Percentiles rank a stretch among this genome's conserved stretches.
phyloP scores from a whole-genome alignment of 1,140 invertebrate species.

The Drosophila leontia region DNA sequence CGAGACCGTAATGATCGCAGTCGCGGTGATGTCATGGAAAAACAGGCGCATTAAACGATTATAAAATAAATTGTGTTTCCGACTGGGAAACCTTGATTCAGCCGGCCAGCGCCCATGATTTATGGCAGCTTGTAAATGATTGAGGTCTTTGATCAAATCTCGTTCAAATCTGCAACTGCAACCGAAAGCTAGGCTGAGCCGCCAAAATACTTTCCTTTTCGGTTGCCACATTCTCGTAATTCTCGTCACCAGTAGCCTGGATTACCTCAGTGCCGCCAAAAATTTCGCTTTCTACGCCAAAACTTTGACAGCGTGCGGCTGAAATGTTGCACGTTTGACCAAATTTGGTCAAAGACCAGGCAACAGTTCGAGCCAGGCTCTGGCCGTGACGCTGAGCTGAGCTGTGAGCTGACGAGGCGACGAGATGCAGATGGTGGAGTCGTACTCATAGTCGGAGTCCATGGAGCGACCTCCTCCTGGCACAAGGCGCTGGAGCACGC shows the following conservation, averaged over 20 bases:
- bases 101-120: slow-evolving; percentile 19
- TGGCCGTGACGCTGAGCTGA: slow-evolving; percentile 31
- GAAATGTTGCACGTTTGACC: slow-evolving; percentile 81
- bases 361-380: slow-evolving; percentile 14
- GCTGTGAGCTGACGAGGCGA: slow-evolving; percentile 2
- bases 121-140: slow-evolving; percentile 11
- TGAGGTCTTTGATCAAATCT: slow-evolving; percentile 15
- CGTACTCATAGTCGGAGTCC: not conserved
- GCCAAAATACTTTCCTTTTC: slow-evolving; percentile 60
- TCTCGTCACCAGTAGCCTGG: slow-evolving; percentile 55
- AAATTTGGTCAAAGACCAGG: slow-evolving; percentile 65
- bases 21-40: slow-evolving; percentile 47
- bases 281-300: slow-evolving; percentile 80
- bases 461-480: slow-evolving; percentile 60
- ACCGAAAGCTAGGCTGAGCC: not conserved
- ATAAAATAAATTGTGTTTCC: slow-evolving; percentile 41
- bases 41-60: slow-evolving; percentile 45
- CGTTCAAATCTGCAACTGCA: slow-evolving; percentile 11
- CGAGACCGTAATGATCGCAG: slow-evolving; percentile 42
- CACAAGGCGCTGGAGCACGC: slow-evolving; percentile 62
- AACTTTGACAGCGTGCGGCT: slow-evolving; percentile 80
- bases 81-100: slow-evolving; percentile 28
- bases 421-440: slow-evolving; percentile 22
- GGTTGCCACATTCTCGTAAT: slow-evolving; percentile 46
- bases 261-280: slow-evolving; percentile 64